Base-by-base conservation (phyloP, 2,888 invertebrate species). In the Prenolepis imparis region DNA sequence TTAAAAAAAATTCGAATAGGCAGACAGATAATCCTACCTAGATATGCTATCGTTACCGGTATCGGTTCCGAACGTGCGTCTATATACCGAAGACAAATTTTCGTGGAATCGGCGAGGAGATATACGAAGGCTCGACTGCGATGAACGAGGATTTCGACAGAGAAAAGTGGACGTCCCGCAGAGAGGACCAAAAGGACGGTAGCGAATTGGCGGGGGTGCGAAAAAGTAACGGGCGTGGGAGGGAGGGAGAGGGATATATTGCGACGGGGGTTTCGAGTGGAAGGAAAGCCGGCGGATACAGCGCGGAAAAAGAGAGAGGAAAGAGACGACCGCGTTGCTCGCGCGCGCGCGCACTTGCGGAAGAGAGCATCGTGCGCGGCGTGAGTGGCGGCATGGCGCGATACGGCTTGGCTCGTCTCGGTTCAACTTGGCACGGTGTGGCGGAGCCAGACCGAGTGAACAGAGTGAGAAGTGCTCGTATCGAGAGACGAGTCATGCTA, bases 1-100 rank as follows among this genome's bases (percentile, higher is more conserved):
- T 89, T 84, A 88, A 87, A 91, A 91, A 91, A 91, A 52, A 91
- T 90, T 90, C 84, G 86, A 85, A 87, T 90, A 86, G 84, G 73
- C 81, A 87, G 88, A 87, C 88, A 84, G 86, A 83, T 68, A 67
- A n/a, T n/a, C n/a, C n/a, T n/a, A n/a, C n/a, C n/a, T n/a, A n/a
- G n/a, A n/a, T n/a, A n/a, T n/a, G n/a, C n/a, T 89, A 91, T 90
- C 86, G 91, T 87, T 89, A n/a, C 57, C 82, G 88, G 83, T 86
- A 85, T 86, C 84, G 86, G 89, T n/a, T n/a, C n/a, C n/a, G n/a
- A n/a, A n/a, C 87, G 87, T 81, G 88, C 77, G 68, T 85, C 77
- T 84, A 88, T 80, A 81, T 8, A 8, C 1, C n/a, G 83, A 75
- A 84, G 83, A 87, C 83, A 89, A 87, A 85, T 64, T 48, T 61